phyloP scores from a whole-genome alignment of 2,797 vertebrate genomes.

The Sarcophilus harrisii region DNA sequence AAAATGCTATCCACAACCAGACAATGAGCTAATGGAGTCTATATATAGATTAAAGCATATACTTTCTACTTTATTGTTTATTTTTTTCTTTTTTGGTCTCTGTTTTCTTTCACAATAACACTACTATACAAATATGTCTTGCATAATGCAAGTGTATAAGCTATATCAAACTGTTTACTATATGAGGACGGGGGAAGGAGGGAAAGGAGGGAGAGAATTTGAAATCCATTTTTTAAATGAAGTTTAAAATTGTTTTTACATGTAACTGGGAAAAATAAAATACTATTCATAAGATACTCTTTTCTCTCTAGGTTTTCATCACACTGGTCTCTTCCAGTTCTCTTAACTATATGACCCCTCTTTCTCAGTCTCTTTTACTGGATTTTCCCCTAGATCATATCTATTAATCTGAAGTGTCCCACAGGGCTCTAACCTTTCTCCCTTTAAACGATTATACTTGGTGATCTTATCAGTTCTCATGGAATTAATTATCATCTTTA shows the following conservation, averaged over 20 bases:
- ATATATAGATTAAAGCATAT: neutral
- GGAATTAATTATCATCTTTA: neutral
- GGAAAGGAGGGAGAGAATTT: neutral
- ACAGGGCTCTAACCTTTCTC: neutral
- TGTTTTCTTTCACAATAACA: neutral
- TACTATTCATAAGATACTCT: neutral
- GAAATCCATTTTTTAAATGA: neutral
- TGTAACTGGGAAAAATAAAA: neutral
- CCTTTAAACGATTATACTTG: neutral
- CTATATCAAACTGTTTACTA: neutral
- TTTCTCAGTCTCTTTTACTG: neutral
- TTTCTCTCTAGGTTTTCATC: neutral
- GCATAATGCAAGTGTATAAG: neutral
- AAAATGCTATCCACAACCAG: neutral
- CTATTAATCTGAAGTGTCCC: neutral
- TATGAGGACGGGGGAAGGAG: neutral
- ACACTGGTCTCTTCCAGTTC: neutral
- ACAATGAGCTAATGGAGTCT: neutral
- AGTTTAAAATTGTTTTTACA: neutral
- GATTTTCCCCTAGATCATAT: neutral
- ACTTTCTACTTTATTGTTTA: neutral
- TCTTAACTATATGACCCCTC: neutral
- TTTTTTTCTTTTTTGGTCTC: neutral
- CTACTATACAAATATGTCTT: neutral
- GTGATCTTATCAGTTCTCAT: neutral